A percentile compares a stretch with the other conserved stretches of the same genome.
Evolutionary conservation across 92 coral and sea anemone genomes (phyloP).

Genomic region (Parazoanthus atlanticus): DNA sequence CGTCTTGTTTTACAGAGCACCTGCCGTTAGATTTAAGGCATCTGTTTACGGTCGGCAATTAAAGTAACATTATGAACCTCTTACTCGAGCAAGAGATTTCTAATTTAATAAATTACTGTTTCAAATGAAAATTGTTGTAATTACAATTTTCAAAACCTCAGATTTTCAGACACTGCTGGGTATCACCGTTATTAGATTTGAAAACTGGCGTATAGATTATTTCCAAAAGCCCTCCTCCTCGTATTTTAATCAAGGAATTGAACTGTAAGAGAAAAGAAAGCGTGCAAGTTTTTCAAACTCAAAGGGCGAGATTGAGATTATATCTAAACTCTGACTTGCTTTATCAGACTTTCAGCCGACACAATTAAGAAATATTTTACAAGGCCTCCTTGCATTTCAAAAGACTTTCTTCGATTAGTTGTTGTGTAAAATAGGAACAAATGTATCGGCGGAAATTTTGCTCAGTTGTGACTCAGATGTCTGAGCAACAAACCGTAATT

Average conservation of each 20-base stretch:
- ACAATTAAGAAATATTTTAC: neutral
- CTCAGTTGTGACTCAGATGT: too few relatives aligned
- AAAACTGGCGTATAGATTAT: neutral
- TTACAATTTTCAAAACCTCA: neutral
- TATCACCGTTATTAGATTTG: slow-evolving; percentile 1
- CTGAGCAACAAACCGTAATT: neutral
- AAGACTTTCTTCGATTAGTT: neutral
- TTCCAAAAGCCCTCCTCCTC: neutral
- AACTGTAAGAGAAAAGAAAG: too few relatives aligned
- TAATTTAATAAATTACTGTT: neutral
- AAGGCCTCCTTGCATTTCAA: neutral
- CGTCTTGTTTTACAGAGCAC: neutral
- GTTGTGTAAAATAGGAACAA: neutral
- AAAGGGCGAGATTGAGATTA: neutral
- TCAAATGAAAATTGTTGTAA: neutral
- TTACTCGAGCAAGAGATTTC: neutral
- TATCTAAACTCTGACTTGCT: neutral
- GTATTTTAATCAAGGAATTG: neutral
- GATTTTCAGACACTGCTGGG: slow-evolving; percentile 3
- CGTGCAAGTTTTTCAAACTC: neutral
- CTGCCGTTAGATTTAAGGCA: neutral
- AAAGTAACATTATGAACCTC: neutral
- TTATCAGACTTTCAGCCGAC: neutral
- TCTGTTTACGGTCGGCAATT: neutral
- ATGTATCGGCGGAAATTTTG: too few relatives aligned